These are phyloP conservation scores for Telmatochromis brachygnathus DNA, from an alignment of 2,113 vertebrate genomes.

Conservation along the genomic window DNA sequence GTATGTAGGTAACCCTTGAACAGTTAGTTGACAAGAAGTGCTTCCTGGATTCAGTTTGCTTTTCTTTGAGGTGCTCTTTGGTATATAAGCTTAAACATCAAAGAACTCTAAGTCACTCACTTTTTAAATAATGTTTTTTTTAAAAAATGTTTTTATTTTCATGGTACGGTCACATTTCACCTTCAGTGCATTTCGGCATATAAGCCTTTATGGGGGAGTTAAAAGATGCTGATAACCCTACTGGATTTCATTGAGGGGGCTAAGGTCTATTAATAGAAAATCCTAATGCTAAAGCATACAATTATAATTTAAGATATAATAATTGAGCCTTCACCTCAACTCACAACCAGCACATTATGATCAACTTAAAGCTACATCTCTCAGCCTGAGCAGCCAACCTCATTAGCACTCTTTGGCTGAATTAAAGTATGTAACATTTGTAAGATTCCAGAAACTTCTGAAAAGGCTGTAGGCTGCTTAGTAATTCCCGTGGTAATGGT, in stretches of 20 bases:
- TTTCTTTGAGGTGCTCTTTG: not conserved
- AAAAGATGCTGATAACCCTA: not conserved
- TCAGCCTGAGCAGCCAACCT: not conserved
- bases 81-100: not conserved
- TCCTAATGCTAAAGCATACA: not conserved
- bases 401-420: not conserved
- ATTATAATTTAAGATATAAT: not conserved
- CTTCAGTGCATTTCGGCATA: not conserved
- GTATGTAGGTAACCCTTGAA: not conserved
- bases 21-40: not conserved
- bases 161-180: not conserved
- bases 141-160: not conserved
- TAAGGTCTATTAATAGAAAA: not conserved
- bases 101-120: not conserved
- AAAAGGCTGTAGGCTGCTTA: not conserved
- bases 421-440: not conserved
- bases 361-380: not conserved
- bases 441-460: not conserved
- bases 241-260: not conserved
- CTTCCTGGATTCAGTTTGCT: not conserved
- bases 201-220: not conserved
- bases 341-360: not conserved
- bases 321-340: not conserved
- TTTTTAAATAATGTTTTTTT: not conserved
- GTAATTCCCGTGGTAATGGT: not conserved